Base-by-base conservation (phyloP, 2,797 vertebrate genomes). In the Serranus cabrilla region DNA sequence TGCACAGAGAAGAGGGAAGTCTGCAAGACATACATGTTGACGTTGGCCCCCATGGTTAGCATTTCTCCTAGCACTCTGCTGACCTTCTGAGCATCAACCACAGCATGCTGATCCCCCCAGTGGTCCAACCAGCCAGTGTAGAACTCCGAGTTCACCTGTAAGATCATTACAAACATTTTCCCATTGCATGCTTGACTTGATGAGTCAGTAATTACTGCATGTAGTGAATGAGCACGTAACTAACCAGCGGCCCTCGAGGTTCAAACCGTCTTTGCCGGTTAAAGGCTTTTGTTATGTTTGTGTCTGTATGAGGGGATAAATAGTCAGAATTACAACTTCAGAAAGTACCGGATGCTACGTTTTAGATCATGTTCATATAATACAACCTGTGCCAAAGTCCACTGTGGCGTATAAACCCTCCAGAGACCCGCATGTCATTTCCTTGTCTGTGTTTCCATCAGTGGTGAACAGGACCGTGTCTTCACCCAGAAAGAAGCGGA, bases 91-190 rank as follows among this genome's bases (percentile, higher is more conserved):
- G 86, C n/a, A 9, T 94, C 87, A 71, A 93, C 94, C 25, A 82
- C 86, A 10, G 96, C 93, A 0, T 99, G 98, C 0, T 83, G 87
- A 59, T 95, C 95, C 6, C 97, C 97, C 98, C 98, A 99, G 93
- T 99, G 97, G 90, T 99, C 98, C 95, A 99, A 87, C 98, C 98
- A 99, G 50, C 98, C 98, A 0, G 97, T 98, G 89, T 99, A 99
- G 90, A 98, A 99, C 93, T 99, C 98, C 0, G 98, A 99, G 93
- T 99, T 99, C 67, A 99, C 98, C 98, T 99, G 84, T 9, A 82
- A 76, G 2, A 46, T 17, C 27, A 71, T 72, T 40, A 21, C 23
- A 75, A 66, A 71, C 43, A 59, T 16, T 11, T 58, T 23, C 20
- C 8, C n/a, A 27, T 7, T n/a, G 47, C 7, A n/a, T 5, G 14